Evolutionary conservation across 2,797 vertebrate genomes (phyloP).

Genomic region (Acropternis orthonyx): DNA sequence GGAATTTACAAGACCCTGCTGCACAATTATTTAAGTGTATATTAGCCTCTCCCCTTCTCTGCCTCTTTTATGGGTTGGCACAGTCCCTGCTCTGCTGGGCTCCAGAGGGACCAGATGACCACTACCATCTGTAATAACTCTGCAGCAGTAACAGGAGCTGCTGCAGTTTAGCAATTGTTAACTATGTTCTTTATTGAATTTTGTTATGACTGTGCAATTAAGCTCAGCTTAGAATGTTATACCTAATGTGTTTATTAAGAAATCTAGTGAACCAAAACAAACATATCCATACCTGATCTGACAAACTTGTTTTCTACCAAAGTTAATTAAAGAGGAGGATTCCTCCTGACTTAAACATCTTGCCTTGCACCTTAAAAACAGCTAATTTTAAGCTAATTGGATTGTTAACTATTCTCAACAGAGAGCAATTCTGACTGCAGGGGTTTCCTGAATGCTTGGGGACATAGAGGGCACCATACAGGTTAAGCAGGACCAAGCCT

Average conservation of each 20-base stretch:
- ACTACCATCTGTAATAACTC: not conserved
- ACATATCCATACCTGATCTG: not conserved
- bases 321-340: constrained; percentile 53
- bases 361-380: not conserved
- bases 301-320: constrained; percentile 4
- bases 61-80: not conserved
- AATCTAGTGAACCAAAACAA: constrained; percentile 32
- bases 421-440: not conserved
- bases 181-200: constrained; percentile 35
- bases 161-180: constrained; percentile 43
- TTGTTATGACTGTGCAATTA: constrained; percentile 41
- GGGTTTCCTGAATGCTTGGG: not conserved
- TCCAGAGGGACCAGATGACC: constrained; percentile 1
- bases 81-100: not conserved
- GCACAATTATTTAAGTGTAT: not conserved
- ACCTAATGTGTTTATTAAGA: constrained; percentile 50
- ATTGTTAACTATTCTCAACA: not conserved
- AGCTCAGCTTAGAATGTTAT: not conserved
- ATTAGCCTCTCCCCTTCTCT: not conserved
- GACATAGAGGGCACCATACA: accelerated
- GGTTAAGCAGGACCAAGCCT: not conserved
- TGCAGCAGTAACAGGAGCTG: not conserved
- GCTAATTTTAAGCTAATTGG: not conserved
- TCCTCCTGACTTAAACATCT: constrained; percentile 10
- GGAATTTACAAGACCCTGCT: not conserved